Evolutionary conservation across 2,888 invertebrate species (phyloP), one percentile per base, ranked within the genome.

Genomic region (Neocrepidodera transversa): DNA sequence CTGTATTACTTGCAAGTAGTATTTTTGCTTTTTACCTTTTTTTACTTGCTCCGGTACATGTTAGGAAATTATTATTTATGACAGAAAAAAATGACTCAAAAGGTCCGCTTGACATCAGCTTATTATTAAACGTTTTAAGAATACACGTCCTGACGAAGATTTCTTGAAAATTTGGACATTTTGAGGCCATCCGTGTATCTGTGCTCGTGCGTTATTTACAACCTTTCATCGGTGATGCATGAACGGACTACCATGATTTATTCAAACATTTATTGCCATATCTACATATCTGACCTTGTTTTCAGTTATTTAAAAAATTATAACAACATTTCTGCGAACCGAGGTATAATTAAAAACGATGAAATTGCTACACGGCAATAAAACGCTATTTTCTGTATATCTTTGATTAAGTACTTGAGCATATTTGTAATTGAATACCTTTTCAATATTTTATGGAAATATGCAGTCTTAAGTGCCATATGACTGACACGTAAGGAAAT

Each of bases 291-390:
- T 52, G 62, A 59, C 62, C 62, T 62, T 62, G 59, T 62, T 59
- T 62, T 52, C 56, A 49, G 62, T 59, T 56, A 59, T 49, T 57
- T 52, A 58, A 62, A 64, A 64, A 66, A 57, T 60, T 57, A 56
- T 56, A 62, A 36, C 62, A 50, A 45, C 64, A 60, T 64, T 62
- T 61, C 62, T 62, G 49, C 40, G 35, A 45, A 60, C 47, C 58
- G 56, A 60, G 48, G 58, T 62, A 63, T 56, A 56, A 56, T 56
- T 56, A 56, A 65, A 47, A 53, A 47, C 36, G 45, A 61, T 38
- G 57, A 57, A 57, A 61, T 52, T 56, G 48, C 49, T 43, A 50
- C 53, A 35, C 36, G 32, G 48, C 47, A 55, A 55, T 60, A 45
- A 54, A 47, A 45, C 32, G 26, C 50, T 49, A 53, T 53, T 52